phyloP scores from a whole-genome alignment of 2,797 vertebrate genomes.

The Peromyscus nudipes region DNA sequence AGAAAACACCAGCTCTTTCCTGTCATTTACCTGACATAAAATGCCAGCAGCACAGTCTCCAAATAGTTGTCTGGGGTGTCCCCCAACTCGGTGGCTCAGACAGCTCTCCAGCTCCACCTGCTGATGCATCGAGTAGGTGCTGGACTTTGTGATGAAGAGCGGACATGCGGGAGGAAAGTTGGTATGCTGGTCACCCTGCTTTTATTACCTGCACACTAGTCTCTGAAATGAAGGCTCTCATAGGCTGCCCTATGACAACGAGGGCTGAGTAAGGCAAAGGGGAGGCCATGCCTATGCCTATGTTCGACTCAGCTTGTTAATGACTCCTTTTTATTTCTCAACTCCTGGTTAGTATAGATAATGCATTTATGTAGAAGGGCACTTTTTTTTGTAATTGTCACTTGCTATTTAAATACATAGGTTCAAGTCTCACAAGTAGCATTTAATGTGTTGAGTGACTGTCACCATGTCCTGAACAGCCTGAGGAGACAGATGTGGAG shows the following conservation, averaged over 20 bases:
- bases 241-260: background rate
- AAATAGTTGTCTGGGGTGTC: background rate
- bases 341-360: background rate
- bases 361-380: background rate
- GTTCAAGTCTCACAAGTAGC: background rate
- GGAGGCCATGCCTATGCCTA: background rate
- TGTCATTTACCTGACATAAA: background rate
- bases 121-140: background rate
- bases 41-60: background rate
- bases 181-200: background rate
- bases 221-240: background rate
- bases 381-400: background rate
- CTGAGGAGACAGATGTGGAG: background rate
- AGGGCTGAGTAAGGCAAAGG: background rate
- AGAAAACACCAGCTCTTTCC: background rate
- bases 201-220: background rate
- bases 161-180: background rate
- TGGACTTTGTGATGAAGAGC: background rate
- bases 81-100: background rate
- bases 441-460: background rate
- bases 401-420: background rate
- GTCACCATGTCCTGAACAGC: background rate
- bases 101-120: conserved; percentile 60
- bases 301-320: background rate
- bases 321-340: background rate